Conservation (phyloP, 2,113 vertebrate genomes). For the Cyphotilapia sp. region DNA sequence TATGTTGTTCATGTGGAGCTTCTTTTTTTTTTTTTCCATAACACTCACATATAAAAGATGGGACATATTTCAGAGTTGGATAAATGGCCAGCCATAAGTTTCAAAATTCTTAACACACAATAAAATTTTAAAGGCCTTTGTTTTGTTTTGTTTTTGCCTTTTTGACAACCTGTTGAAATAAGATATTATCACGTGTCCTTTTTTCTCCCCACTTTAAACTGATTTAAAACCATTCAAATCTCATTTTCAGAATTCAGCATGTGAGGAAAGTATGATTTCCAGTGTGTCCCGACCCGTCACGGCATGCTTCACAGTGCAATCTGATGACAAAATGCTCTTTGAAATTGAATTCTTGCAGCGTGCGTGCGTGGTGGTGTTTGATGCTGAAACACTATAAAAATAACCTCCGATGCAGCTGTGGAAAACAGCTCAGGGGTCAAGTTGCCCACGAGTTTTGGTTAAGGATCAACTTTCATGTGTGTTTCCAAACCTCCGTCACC, state of each 20-base stretch:
- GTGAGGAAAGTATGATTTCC: neutral
- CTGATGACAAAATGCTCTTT: neutral
- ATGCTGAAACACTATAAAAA: conserved; percentile 18
- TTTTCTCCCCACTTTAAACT: neutral
- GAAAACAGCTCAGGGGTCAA: conserved; percentile 24
- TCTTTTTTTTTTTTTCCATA: accelerated
- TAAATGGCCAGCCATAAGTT: neutral
- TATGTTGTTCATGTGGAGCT: neutral
- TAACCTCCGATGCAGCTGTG: conserved; percentile 30
- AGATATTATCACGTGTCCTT: neutral
- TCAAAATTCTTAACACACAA: neutral
- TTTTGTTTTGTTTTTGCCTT: neutral
- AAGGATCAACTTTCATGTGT: conserved; percentile 27
- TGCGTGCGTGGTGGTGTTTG: neutral
- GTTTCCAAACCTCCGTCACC: conserved; percentile 18
- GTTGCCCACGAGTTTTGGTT: conserved; percentile 21
- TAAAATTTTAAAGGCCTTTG: neutral
- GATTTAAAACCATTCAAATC: neutral
- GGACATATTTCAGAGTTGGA: neutral
- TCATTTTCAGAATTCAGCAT: neutral
- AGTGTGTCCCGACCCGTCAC: neutral
- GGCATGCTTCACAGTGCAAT: neutral
- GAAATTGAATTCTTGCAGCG: neutral
- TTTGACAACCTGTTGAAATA: neutral
- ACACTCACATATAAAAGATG: neutral